phyloP scores from a whole-genome alignment of 2,888 invertebrate species.

The Diaprepes abbreviatus region DNA sequence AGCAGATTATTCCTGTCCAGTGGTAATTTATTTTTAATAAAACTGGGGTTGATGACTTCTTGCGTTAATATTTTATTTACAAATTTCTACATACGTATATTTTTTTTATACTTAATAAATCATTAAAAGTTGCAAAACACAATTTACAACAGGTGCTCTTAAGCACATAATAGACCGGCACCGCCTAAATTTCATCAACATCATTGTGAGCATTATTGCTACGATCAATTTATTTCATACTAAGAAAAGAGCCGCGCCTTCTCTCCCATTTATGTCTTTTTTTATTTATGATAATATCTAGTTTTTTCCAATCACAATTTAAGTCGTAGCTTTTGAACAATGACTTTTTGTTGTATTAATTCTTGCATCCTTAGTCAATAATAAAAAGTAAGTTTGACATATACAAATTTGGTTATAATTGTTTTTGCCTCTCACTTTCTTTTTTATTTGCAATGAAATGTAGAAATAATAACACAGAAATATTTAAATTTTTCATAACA shows the following conservation, averaged over 20 bases:
- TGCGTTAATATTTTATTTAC: too few species aligned
- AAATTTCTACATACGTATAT: not conserved
- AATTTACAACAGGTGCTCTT: constrained; percentile 23
- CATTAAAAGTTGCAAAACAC: constrained; percentile 8
- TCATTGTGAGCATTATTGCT: constrained; percentile 7
- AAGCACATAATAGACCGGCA: constrained; percentile 8
- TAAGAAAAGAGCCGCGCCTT: constrained; percentile 18
- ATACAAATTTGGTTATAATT: too few species aligned
- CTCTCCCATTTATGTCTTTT: not conserved
- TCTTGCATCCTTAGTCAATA: too few species aligned
- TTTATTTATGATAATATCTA: constrained; percentile 3
- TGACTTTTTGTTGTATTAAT: not conserved
- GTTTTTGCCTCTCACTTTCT: too few species aligned
- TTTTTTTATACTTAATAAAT: constrained; percentile 6
- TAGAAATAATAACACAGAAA: too few species aligned
- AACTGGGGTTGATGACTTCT: too few species aligned
- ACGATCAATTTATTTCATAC: constrained; percentile 2
- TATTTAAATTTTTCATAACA: too few species aligned
- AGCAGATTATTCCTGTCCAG: too few species aligned
- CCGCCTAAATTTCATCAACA: constrained; percentile 31
- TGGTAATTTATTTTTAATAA: too few species aligned
- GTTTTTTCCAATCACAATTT: not conserved
- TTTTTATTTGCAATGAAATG: too few species aligned
- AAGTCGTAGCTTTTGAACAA: not conserved
- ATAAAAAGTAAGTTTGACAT: too few species aligned